These are phyloP conservation scores for Temnothorax curvispinosus DNA, from an alignment of 1,140 invertebrate species.

Conservation along the genomic window DNA sequence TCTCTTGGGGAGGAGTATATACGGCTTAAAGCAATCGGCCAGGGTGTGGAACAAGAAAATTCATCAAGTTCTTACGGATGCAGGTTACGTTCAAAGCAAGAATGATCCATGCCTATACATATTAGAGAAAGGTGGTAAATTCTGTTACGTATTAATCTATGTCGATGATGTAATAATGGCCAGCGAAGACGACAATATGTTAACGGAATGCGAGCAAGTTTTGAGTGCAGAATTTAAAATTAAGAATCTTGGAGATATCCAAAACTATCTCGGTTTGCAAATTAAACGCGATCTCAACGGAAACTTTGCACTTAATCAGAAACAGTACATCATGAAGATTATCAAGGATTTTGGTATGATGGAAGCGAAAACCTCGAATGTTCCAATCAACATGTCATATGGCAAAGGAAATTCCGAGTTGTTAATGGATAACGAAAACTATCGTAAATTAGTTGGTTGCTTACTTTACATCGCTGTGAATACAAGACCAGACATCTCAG, in stretches of 20 bases:
- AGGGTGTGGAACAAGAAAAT: too few species aligned
- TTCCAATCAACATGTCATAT: background rate
- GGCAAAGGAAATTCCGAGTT: slow-evolving; percentile 34
- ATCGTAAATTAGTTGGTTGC: slow-evolving; percentile 76
- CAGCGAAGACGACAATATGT: too few species aligned
- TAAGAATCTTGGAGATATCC: background rate
- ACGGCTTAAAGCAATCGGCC: too few species aligned
- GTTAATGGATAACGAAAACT: slow-evolving; percentile 57
- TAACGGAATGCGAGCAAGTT: too few species aligned
- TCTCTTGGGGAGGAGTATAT: too few species aligned
- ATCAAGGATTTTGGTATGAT: slow-evolving; percentile 16
- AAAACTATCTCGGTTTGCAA: background rate
- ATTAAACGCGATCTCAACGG: background rate
- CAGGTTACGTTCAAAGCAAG: too few species aligned
- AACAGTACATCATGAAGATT: background rate
- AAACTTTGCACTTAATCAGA: background rate
- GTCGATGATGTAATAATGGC: too few species aligned
- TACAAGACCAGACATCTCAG: slow-evolving; percentile 81
- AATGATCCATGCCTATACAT: too few species aligned
- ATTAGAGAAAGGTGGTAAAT: too few species aligned
- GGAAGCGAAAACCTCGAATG: background rate
- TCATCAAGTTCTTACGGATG: too few species aligned
- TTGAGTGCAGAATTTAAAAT: too few species aligned
- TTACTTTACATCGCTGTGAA: slow-evolving; percentile 79
- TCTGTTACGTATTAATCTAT: too few species aligned